Conservation (phyloP, 2,797 vertebrate genomes). For the Molossus molossus region DNA sequence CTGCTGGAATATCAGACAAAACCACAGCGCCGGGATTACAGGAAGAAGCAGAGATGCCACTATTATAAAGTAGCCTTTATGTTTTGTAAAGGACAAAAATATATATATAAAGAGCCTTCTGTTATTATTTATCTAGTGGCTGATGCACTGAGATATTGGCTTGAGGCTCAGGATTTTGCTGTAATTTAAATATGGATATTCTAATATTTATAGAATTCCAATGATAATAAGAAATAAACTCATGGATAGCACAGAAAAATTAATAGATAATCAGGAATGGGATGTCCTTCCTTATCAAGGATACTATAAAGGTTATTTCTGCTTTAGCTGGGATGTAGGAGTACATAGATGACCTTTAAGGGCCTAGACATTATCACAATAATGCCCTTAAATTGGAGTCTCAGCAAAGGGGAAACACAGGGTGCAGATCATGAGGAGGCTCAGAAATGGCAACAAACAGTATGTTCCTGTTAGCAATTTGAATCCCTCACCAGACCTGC, state of each 20-base stretch:
- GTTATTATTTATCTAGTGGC: conserved; percentile 63
- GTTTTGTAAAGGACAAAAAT: conserved; percentile 42
- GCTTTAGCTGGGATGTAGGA: neutral
- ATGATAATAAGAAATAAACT: conserved; percentile 26
- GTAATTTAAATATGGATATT: conserved; percentile 33
- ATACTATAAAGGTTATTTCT: neutral
- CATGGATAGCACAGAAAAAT: conserved; percentile 5
- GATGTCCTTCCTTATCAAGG: neutral
- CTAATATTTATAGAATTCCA: conserved; percentile 3
- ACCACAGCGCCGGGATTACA: neutral
- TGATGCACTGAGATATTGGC: conserved; percentile 22
- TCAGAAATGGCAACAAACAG: neutral
- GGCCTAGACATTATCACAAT: neutral
- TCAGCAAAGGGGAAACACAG: neutral
- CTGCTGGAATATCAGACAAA: conserved; percentile 16
- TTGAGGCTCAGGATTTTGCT: conserved; percentile 53
- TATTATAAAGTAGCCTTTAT: conserved; percentile 46
- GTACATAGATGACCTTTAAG: neutral
- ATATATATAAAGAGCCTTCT: conserved; percentile 39
- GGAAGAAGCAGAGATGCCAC: conserved; percentile 40
- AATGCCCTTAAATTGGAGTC: neutral
- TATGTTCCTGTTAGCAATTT: neutral
- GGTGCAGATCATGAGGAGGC: neutral
- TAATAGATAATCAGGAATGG: neutral
- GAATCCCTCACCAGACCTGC: neutral